Base-by-base conservation (phyloP, 2,888 invertebrate genomes). In the Pristionchus entomophagus region DNA sequence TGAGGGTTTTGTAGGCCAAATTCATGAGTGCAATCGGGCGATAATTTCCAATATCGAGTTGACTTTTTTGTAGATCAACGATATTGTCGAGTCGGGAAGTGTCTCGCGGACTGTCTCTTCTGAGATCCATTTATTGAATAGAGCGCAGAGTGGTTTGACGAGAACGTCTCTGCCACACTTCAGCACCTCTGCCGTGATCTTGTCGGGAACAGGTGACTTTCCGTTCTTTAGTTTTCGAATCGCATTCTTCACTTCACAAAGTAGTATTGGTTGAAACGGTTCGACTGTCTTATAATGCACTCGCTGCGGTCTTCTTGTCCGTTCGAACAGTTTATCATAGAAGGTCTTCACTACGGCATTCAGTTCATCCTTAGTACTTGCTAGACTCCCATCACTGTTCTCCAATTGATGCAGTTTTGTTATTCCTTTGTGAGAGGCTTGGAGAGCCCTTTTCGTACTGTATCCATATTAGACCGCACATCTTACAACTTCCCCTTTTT, bases 221-320 rank as follows among this genome's bases (percentile, higher is more conserved):
- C 56, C 51, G 19, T n/a, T n/a, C 51, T 59, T 69, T 41, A 59
- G 29, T 62, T 62, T 51, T 19, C 8, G 5, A 35, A 59, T 41
- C 35, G 84, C 38, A 2, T 17, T 22, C n/a, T 12, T 17, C 4
- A 45, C 84, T 65, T 45, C 84, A 32, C 26, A 14, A 12, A 45
- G 45, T 8, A 65, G 41, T 26, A 84, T n/a, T 17, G 45, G 65
- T 26, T 22, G 84, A 29, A 35, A 32, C 6, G 12, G 10, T 5
- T 65, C 65, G 93, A 95, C 73, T 92, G 51, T 14, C 29, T 8
- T 6, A n/a, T 17, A 38, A 10, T n/a, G 4, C 29, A 6, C 17
- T 35, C 65, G 12, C 10, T 12, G 5, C 35, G 65, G 65, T 3
- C 17, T 17, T 29, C 14, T 17, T 12, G 65, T 65, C 3, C 17